Conservation (phyloP, 2,888 invertebrate genomes). For the Halocaridina rubra region DNA sequence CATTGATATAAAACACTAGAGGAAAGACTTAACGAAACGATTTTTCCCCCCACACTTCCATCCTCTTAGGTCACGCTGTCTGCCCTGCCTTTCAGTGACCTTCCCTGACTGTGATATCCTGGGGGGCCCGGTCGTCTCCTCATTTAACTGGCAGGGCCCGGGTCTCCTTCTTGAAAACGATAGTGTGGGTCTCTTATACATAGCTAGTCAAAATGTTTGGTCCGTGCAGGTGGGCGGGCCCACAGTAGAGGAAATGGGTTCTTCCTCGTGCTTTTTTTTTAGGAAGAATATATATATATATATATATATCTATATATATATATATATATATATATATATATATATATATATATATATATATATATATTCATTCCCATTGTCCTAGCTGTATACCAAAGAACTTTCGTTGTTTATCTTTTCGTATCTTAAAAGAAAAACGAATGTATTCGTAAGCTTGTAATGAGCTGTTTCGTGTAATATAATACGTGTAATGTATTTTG, state of each 20-base stretch:
- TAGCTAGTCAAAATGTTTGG: conserved; percentile 18
- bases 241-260: too few relatives aligned
- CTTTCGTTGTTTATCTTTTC: too few relatives aligned
- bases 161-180: neutral
- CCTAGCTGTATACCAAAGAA: conserved; percentile 33
- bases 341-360: too few relatives aligned
- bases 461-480: conserved; percentile 28
- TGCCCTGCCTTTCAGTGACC: neutral
- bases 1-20: neutral
- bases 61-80: neutral
- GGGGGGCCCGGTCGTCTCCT: neutral
- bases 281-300: too few relatives aligned
- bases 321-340: too few relatives aligned
- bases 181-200: neutral
- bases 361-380: neutral
- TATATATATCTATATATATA: too few relatives aligned
- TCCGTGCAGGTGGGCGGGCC: neutral
- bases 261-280: too few relatives aligned
- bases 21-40: neutral
- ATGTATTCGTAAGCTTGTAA: conserved; percentile 28
- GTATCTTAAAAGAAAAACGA: too few relatives aligned
- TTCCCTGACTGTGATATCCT: conserved; percentile 51
- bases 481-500: conserved; percentile 42
- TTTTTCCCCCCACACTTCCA: neutral
- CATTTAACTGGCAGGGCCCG: neutral